phyloP scores from a whole-genome alignment of 2,797 vertebrate genomes.

The Etheostoma nigrum region DNA sequence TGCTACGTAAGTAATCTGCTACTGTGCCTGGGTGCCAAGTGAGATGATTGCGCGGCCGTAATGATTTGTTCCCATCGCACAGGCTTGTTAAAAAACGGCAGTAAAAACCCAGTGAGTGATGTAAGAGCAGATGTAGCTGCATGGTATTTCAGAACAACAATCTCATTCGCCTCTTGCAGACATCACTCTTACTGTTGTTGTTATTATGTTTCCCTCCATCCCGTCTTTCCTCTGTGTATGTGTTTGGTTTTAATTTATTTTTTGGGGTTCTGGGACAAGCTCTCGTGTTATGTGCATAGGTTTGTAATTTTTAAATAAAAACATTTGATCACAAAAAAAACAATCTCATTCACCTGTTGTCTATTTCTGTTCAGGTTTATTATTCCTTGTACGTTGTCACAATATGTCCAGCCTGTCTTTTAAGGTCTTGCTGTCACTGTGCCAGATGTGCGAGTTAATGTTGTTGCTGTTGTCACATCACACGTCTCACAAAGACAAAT shows the following conservation, averaged over 20 bases:
- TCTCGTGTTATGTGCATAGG: too few species aligned
- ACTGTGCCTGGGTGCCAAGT: constrained; percentile 54
- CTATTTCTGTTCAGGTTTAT: constrained; percentile 26
- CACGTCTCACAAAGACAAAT: not conserved
- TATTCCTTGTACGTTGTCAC: constrained; percentile 20
- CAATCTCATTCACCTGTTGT: constrained; percentile 18
- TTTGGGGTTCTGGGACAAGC: too few species aligned
- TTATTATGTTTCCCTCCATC: too few species aligned
- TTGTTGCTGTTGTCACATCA: not conserved
- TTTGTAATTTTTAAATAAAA: too few species aligned
- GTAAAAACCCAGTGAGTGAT: constrained; percentile 8
- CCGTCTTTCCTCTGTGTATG: too few species aligned
- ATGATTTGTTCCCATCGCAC: constrained; percentile 53
- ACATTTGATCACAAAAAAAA: not conserved
- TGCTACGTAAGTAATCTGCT: constrained; percentile 58
- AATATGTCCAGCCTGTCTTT: not conserved
- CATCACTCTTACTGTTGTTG: too few species aligned
- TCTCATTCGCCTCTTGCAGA: constrained; percentile 1
- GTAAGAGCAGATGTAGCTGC: constrained; percentile 32
- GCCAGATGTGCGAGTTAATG: not conserved
- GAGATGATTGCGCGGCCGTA: constrained; percentile 59
- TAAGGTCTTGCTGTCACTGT: not conserved
- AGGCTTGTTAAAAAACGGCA: constrained; percentile 44
- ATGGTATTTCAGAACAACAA: constrained; percentile 3
- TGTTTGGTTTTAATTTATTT: too few species aligned